Evolutionary conservation across 1,140 invertebrate species (phyloP), one percentile per base, ranked within the genome.

Genomic region (Galleria mellonella): DNA sequence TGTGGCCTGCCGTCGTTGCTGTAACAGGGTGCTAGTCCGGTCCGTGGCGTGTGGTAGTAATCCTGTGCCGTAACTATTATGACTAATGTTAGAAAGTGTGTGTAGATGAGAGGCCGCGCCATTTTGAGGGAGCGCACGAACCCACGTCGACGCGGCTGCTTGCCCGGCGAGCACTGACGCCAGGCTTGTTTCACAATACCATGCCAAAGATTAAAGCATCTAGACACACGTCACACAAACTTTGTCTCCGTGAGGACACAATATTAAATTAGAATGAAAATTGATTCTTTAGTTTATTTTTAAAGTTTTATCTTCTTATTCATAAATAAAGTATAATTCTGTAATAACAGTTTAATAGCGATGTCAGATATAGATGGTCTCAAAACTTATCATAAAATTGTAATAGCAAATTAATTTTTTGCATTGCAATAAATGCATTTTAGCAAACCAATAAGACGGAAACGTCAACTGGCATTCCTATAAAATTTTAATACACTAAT

Each of bases 101-200:
- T 59, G 38, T 51, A 69, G 44, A 71, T 55, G 48, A 55, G 44
- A 45, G 56, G 51, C 37, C 60, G 67, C 68, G 78, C 66, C 72
- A 76, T 78, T 55, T 66, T 72, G 68, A 53, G 32, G 28, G 53
- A 64, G 62, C 69, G 69, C 72, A 56, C 62, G 53, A 44, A 58
- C 55, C 59, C 60, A 65, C 68, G 64, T 75, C 62, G 57, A 66
- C 69, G 54, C 67, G 65, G 56, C 55, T 65, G 68, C 64, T 62
- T 54, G 72, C 63, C 72, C 70, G 59, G 51, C 62, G 66, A 69
- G 67, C 70, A 79, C 78, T 83, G 71, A 78, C 67, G 67, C 71
- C 51, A 32, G 28, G 43, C 50, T 49, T 55, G 71, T 76, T 78
- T 77, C 74, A 72, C 74, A 76, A 74, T 62, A 70, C 58, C 52